These are phyloP conservation scores for Eupithecia vulgata DNA, from an alignment of 2,888 invertebrate genomes.

Conservation along the genomic window DNA sequence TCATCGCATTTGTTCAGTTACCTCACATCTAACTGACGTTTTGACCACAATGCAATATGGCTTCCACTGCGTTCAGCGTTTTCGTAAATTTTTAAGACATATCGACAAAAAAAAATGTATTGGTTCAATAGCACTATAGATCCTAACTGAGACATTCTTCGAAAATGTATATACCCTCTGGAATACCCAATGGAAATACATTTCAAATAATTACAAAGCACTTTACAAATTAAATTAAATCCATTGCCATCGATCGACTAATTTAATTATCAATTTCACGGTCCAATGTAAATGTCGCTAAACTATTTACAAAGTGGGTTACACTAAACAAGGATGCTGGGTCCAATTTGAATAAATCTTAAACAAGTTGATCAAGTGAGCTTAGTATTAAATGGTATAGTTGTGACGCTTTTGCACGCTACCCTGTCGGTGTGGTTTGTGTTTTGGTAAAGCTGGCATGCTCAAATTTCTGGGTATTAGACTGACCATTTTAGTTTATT, in stretches of 20 bases:
- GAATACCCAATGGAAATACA: too few relatives aligned
- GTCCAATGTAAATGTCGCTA: constrained; percentile 28
- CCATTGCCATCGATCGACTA: constrained; percentile 16
- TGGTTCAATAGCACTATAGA: too few relatives aligned
- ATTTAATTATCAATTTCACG: constrained; percentile 28
- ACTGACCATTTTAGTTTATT: background rate
- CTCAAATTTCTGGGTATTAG: background rate
- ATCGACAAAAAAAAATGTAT: too few relatives aligned
- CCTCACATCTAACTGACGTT: too few relatives aligned
- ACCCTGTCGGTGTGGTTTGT: background rate
- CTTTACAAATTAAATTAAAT: constrained; percentile 11
- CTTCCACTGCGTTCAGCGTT: too few relatives aligned
- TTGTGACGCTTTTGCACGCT: constrained; percentile 10
- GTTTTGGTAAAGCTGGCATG: background rate
- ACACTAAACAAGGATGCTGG: constrained; percentile 42
- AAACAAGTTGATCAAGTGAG: constrained; percentile 31
- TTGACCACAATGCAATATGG: too few relatives aligned
- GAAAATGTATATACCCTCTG: too few relatives aligned
- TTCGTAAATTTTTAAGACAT: too few relatives aligned
- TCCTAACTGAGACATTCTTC: too few relatives aligned
- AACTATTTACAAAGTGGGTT: constrained; percentile 36
- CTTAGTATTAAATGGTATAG: constrained; percentile 23
- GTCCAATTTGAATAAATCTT: constrained; percentile 45
- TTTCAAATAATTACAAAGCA: constrained; percentile 6
- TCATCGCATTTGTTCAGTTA: too few relatives aligned